phyloP scores from a whole-genome alignment of 1,140 invertebrate species.

The Phymastichus coffea region DNA sequence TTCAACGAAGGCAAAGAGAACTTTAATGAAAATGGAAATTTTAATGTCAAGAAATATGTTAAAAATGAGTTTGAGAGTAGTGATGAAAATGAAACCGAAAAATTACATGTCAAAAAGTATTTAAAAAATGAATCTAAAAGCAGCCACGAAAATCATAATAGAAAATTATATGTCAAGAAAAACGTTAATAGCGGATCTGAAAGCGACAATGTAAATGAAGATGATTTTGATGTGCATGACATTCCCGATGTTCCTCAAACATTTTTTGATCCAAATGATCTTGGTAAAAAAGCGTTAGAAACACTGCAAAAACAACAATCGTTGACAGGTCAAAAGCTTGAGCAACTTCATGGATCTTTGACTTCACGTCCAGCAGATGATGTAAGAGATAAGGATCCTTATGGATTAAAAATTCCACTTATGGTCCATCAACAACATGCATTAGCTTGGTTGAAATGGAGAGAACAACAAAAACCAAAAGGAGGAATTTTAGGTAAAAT shows the following conservation, averaged over 20 bases:
- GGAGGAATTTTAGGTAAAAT: slow-evolving; percentile 72
- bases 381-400: slow-evolving; percentile 63
- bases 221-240: slow-evolving; percentile 10
- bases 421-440: slow-evolving; percentile 88
- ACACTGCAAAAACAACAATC: slow-evolving; percentile 64
- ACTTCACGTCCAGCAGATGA: slow-evolving; percentile 64
- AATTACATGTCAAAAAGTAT: neutral
- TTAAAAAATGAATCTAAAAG: slow-evolving; percentile 19
- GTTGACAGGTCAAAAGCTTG: slow-evolving; percentile 69
- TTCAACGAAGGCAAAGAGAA: too few relatives aligned
- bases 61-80: slow-evolving; percentile 29
- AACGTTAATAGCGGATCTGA: too few relatives aligned
- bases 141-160: neutral
- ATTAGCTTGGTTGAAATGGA: slow-evolving; percentile 85
- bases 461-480: slow-evolving; percentile 78
- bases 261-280: slow-evolving; percentile 17
- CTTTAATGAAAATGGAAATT: neutral
- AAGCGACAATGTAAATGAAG: neutral
- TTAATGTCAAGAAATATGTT: slow-evolving; percentile 14
- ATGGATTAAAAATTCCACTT: slow-evolving; percentile 65
- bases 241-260: slow-evolving; percentile 21
- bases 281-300: slow-evolving; percentile 57
- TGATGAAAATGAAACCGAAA: slow-evolving; percentile 30
- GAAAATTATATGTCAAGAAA: too few relatives aligned
- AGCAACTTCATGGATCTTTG: slow-evolving; percentile 73